Base-by-base conservation (phyloP, 2,113 vertebrate genomes). In the Lophochroa leadbeateri region DNA sequence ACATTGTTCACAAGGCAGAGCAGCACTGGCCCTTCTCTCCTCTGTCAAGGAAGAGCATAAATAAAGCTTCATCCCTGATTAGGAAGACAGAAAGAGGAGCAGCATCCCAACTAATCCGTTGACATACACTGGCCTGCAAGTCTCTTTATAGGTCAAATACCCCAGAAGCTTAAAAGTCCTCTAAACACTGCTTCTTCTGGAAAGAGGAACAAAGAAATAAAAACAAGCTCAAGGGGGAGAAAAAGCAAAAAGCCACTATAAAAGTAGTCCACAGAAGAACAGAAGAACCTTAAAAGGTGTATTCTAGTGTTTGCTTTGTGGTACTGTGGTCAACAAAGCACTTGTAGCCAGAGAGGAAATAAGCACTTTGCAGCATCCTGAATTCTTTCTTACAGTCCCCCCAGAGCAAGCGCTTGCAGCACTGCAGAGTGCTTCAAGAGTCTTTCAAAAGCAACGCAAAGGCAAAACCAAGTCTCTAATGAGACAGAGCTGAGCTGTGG, bases 51-150 rank as follows among this genome's bases (percentile, higher is more conserved):
- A 43, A 37, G 80, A 71, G 39, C 46, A 78, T 39, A 88, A 94
- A 92, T 84, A 95, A 89, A 95, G 89, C 93, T 93, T 93, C 85
- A 90, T 75, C 83, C 88, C 95, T 20, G 64, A 93, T 90, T 74
- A 94, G 65, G 72, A 75, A 88, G 75, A 63, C 85, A 87, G 81
- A 82, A 60, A 1, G 63, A 91, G 31, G 53, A 85, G 69, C 95
- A 84, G 92, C 76, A 92, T 81, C 94, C 82, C 72, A 95, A 60
- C 71, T 92, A 88, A 88, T 75, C 90, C 83, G 63, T 12, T 74
- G 79, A 71, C 90, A 94, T 55, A 81, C 63, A 29, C 65, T 27
- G 76, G 31, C 85, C 52, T 31, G 53, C 1, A 21, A 82, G 91
- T 57, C 87, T 88, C 82, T 75, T 75, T 52, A 79, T 58, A 67